Base-by-base conservation (phyloP, 2,888 invertebrate species). In the Caenorhabditis sp. region DNA sequence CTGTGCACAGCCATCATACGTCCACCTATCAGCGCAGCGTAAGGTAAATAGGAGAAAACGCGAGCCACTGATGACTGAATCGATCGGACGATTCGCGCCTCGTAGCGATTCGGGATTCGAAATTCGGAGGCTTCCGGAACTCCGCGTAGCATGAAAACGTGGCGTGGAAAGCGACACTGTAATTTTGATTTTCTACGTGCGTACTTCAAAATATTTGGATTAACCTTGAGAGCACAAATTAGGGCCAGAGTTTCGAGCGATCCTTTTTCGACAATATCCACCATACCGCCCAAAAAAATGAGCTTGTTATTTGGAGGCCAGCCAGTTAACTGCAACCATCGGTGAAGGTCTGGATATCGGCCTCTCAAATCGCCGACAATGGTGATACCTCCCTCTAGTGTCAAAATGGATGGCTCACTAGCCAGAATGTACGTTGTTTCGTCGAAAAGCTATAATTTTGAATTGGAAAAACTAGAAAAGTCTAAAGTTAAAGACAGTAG, bases 301-400 rank as follows among this genome's bases (percentile, higher is more conserved):
- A 77, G 62, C 26, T 65, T 58, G 10, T 77, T 77, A 10, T 62
- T 51, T 8, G 80, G 80, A 14, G 80, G 80, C 78, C 78, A 80
- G 17, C 80, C 80, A 23, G 77, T 74, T n/a, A 75, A 43, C 49
- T 76, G 75, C 14, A 80, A 69, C 76, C 76, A 78, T 43, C 81
- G 62, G 27, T 75, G 75, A 0, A 81, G 62, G 36, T 81, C 78
- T 1, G 67, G 36, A 50, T 81, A 81, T 58, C 58, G 61, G 55
- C 79, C 79, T 17, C 79, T 58, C 8, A 79, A 54, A 58, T 79
- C 79, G 6, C 75, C 75, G 26, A 79, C 63, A 2, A 79, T 66
- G 6, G 68, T 74, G 23, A 76, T 66, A 0, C 65, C 70, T 17
- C 69, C 61, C 1, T 57, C 55, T 27, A 79, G 58, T 49, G 67